phyloP scores from a whole-genome alignment of 2,113 vertebrate genomes.

The Theristicus caerulescens region DNA sequence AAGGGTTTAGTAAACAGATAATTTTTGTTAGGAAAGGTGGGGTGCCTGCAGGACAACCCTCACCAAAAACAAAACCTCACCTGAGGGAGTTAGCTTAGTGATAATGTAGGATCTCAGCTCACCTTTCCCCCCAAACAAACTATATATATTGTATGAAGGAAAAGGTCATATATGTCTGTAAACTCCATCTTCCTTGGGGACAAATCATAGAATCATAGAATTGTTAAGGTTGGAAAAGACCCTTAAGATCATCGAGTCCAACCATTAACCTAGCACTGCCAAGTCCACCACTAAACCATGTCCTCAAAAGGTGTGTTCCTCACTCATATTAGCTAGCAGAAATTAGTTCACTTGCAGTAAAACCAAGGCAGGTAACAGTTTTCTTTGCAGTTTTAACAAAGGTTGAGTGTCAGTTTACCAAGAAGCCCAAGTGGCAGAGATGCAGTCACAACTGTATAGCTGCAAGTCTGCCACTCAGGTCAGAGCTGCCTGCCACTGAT shows the following conservation, averaged over 20 bases:
- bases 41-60: neutral
- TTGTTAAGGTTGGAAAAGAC: too few relatives aligned
- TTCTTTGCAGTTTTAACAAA: neutral
- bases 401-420: neutral
- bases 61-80: neutral
- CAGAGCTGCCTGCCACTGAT: neutral
- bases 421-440: neutral
- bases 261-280: too few relatives aligned
- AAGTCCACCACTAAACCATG: too few relatives aligned
- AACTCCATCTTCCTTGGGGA: neutral
- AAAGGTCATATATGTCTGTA: neutral
- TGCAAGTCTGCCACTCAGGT: neutral
- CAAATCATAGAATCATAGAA: neutral
- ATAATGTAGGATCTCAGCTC: neutral
- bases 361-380: neutral
- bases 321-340: neutral
- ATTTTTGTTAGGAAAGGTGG: neutral
- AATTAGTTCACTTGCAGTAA: neutral
- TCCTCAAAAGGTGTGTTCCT: neutral
- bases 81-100: neutral
- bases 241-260: too few relatives aligned
- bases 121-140: neutral
- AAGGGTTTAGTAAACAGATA: neutral
- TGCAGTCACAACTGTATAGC: neutral
- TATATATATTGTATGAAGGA: neutral